Conservation (phyloP, 2,888 invertebrate species). For the Drosophila infuscata region DNA sequence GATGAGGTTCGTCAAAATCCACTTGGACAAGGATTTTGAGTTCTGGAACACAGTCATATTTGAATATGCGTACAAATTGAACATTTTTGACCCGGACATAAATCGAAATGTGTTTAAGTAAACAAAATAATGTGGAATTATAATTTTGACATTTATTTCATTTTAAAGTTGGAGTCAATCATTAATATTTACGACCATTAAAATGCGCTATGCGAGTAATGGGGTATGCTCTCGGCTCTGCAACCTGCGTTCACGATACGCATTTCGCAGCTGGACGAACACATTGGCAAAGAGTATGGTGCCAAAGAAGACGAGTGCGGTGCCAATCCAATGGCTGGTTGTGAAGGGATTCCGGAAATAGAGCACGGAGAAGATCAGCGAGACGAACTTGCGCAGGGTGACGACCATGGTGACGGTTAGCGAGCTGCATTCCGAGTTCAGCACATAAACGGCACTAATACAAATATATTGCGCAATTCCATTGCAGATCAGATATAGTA, state of each 20-base stretch:
- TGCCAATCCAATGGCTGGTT: conserved; percentile 94
- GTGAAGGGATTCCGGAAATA: conserved; percentile 98
- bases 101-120: neutral
- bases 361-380: conserved; percentile 95
- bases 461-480: conserved; percentile 96
- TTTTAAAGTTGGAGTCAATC: neutral
- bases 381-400: conserved; percentile 97
- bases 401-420: conserved; percentile 98
- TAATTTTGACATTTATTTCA: neutral
- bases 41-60: no score
- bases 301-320: conserved; percentile 94
- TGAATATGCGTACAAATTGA: no score
- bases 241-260: conserved; percentile 15
- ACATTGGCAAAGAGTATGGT: conserved; percentile 96
- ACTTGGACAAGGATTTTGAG: no score
- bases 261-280: conserved; percentile 83
- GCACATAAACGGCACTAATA: conserved; percentile 96
- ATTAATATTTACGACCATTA: neutral
- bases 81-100: no score
- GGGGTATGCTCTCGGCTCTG: neutral
- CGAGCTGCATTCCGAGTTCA: conserved; percentile 97
- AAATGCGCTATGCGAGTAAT: neutral
- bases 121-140: neutral
- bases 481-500: conserved; percentile 90
- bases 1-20: no score